Base-by-base conservation (phyloP, 1,140 invertebrate genomes). In the Apis laboriosa region DNA sequence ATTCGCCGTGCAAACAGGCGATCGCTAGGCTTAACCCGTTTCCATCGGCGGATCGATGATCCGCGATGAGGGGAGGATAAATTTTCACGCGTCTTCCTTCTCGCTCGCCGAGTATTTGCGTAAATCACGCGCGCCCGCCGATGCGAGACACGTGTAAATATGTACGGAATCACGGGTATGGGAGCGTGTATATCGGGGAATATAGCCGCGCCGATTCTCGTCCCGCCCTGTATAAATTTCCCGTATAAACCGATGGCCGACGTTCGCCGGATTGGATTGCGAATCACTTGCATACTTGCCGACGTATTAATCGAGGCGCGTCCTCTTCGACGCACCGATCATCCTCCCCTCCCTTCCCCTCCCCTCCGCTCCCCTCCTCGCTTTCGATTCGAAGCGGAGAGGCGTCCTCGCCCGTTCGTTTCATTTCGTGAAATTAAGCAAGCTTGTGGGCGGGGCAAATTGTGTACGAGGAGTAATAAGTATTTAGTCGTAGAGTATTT, bases 251-350 rank as follows among this genome's bases (percentile, higher is more conserved):
- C 60, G 70, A 17, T 43, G 74, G 43, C 28, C 51, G 58, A 21
- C 71, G 80, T 56, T 84, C 74, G 68, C 61, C 70, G 34, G 60
- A 88, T 88, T 81, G 71, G 86, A 88, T 87, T 85, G 86, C 78
- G 83, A 88, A 88, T 84, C 86, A 87, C 67, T 67, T 43, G 63
- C 63, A 56, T 84, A 82, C 86, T 78, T 87, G 73, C 74, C 60
- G n/a, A 55, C 73, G 79, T 84, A 88, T 88, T 88, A 88, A 87
- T 83, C 78, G 66, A 72, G n/a, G 73, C 49, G 53, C 49, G 24
- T 28, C 49, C 70, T 55, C 70, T 13, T 71, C 15, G 21, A 8
- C 68, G 21, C 49, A 21, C 21, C 53, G 53, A 12, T 13, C 53
- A 11, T 13, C 53, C 53, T 11, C 11, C 13, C 1, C 53, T 0